Base-by-base conservation (phyloP, 2,888 invertebrate species). In the Heliconius charithonia region DNA sequence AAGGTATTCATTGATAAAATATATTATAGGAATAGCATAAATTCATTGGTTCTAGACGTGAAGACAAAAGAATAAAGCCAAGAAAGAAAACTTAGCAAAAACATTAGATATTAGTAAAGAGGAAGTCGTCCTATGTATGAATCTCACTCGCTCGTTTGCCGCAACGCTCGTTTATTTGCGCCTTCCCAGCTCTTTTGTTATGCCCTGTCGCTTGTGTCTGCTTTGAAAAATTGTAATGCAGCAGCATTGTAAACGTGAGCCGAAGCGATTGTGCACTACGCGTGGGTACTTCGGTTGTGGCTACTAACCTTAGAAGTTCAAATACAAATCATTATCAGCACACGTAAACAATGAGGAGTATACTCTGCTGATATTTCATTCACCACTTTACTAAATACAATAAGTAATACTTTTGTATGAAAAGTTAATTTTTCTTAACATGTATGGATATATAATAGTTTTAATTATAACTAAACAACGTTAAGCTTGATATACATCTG, bases 201-300 rank as follows among this genome's bases (percentile, higher is more conserved):
- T 87, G 91, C 91, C 89, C 89, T 90, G 92, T 92, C 91, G 93
- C 91, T 87, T 91, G 90, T 92, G 91, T 93, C 92, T 92, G 93
- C 91, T 92, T 92, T 93, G 93, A 93, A 93, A 94, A 94, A 93
- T 93, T 93, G 93, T 93, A 92, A 93, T 93, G 91, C 91, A 90
- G 90, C 91, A 87, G 90, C 87, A 91, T 92, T 92, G 93, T 93
- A 89, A 89, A 90, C 87, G 85, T 89, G 89, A 89, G 89, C 88
- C 89, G 88, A 89, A 85, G 89, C 90, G 89, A 91, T 93, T 93
- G 92, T 92, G 89, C 89, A 86, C 86, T 92, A 91, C 91, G 89
- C 89, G 86, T 51, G 51, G 19, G 51, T 86, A 84, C 87, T 86
- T 76, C 80, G n/a, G 59, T 59, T n/a, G 72, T 25, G 72, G 32